These are phyloP conservation scores for Morpho helenor DNA, from an alignment of 2,888 invertebrate genomes.

Conservation along the genomic window DNA sequence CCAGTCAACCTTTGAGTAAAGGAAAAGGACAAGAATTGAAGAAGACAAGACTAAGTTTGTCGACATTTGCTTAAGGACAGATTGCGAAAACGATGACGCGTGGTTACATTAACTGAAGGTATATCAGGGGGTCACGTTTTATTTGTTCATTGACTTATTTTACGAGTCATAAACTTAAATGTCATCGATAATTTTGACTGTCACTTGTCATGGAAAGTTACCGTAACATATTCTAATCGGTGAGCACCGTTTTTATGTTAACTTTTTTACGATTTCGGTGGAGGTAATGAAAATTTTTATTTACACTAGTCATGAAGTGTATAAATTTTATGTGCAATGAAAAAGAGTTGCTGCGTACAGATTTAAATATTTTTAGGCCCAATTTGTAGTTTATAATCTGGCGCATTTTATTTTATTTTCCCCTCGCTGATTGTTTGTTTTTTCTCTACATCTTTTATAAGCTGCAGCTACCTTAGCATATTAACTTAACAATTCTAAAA, in stretches of 20 bases:
- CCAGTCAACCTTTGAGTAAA: too few relatives aligned
- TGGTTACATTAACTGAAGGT: background rate
- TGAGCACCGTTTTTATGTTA: slow-evolving; percentile 3
- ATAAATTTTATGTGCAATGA: slow-evolving; percentile 5
- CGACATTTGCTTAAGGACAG: background rate
- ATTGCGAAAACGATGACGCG: background rate
- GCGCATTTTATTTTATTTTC: too few relatives aligned
- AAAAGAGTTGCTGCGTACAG: slow-evolving; percentile 1
- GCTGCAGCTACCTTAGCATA: too few relatives aligned
- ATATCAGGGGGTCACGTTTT: slow-evolving; percentile 13
- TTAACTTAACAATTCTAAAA: too few relatives aligned
- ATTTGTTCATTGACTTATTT: slow-evolving; percentile 17
- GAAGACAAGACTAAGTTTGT: too few relatives aligned
- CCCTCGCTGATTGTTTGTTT: too few relatives aligned
- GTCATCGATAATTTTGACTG: slow-evolving; percentile 10
- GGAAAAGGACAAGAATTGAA: too few relatives aligned
- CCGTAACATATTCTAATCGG: slow-evolving; percentile 20
- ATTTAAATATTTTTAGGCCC: background rate
- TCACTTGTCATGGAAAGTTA: slow-evolving; percentile 25
- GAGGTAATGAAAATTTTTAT: slow-evolving; percentile 10
- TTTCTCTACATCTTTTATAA: too few relatives aligned
- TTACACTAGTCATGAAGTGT: slow-evolving; percentile 11
- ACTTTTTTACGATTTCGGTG: slow-evolving; percentile 4
- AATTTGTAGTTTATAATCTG: too few relatives aligned
- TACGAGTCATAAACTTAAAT: slow-evolving; percentile 16